Percentiles rank a stretch among this genome's conserved stretches.
phyloP scores from a whole-genome alignment of 2,113 vertebrate genomes.

The Lycaon pictus region DNA sequence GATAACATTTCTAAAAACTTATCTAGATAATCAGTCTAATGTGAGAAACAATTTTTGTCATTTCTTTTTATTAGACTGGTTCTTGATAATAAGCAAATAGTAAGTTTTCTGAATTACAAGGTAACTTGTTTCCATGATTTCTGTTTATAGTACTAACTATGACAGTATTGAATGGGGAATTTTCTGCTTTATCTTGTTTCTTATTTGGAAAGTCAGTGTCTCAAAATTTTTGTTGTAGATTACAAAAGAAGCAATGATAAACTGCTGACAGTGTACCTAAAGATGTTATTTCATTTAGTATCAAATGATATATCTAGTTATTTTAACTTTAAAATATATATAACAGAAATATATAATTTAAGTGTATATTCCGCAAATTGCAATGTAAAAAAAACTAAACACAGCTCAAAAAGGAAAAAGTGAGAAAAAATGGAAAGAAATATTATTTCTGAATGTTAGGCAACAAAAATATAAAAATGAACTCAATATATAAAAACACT shows the following conservation, averaged over 20 bases:
- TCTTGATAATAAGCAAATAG: neutral
- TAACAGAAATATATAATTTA: conserved; percentile 45
- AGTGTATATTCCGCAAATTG: neutral
- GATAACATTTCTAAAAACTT: conserved; percentile 50
- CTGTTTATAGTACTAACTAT: neutral
- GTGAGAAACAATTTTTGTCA: neutral
- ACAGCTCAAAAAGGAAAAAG: conserved; percentile 5
- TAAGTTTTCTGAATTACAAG: conserved; percentile 53
- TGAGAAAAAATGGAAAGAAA: neutral
- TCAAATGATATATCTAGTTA: neutral
- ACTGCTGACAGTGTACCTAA: neutral
- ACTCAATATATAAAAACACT: conserved; percentile 31
- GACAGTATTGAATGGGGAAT: neutral
- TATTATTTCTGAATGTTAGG: conserved; percentile 6
- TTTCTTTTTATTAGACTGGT: conserved; percentile 14
- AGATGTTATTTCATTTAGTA: conserved; percentile 55
- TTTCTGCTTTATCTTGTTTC: conserved; percentile 43
- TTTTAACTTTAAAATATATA: neutral
- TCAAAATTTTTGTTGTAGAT: conserved; percentile 46
- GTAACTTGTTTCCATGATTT: neutral
- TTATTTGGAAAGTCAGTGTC: conserved; percentile 15
- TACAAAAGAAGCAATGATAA: conserved; percentile 30
- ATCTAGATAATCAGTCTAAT: neutral
- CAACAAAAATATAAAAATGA: conserved; percentile 8
- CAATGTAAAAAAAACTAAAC: neutral